These are phyloP conservation scores for Gymnogyps californianus DNA, from an alignment of 2,113 vertebrate species.

Conservation along the genomic window DNA sequence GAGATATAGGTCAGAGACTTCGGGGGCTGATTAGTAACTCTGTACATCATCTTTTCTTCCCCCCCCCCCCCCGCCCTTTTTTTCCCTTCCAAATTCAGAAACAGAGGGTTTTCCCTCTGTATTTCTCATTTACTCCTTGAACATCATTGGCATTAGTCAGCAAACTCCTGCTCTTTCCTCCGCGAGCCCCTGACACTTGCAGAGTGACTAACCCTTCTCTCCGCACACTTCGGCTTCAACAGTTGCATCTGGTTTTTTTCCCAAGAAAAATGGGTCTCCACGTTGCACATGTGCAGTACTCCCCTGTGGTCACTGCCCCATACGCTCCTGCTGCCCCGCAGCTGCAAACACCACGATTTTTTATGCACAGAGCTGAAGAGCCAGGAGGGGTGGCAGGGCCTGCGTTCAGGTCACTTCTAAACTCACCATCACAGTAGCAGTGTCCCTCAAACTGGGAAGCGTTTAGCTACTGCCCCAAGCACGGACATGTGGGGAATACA, in stretches of 20 bases:
- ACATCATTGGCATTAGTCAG: constrained; percentile 35
- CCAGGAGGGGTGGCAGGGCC: not conserved
- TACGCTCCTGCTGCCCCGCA: accelerated
- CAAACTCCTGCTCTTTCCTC: constrained; percentile 44
- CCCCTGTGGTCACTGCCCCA: not conserved
- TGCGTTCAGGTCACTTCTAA: not conserved
- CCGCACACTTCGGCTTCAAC: not conserved
- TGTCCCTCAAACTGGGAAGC: not conserved
- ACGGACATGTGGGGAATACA: not conserved
- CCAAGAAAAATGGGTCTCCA: not conserved
- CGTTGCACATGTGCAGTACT: accelerated
- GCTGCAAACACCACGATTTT: accelerated
- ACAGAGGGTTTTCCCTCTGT: constrained; percentile 20
- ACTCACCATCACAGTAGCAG: not conserved
- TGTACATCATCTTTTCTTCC: not conserved
- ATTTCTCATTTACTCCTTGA: constrained; percentile 25
- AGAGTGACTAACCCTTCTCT: constrained; percentile 25
- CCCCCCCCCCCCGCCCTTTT: not conserved
- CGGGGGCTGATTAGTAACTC: constrained; percentile 16
- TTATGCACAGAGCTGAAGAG: not conserved
- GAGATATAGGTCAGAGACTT: constrained; percentile 60
- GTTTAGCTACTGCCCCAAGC: not conserved
- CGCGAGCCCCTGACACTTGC: not conserved
- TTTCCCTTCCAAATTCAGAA: constrained; percentile 22
- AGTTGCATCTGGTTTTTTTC: not conserved